Evolutionary conservation across 2,888 invertebrate species (phyloP).

Genomic region (Germaria angustata): DNA sequence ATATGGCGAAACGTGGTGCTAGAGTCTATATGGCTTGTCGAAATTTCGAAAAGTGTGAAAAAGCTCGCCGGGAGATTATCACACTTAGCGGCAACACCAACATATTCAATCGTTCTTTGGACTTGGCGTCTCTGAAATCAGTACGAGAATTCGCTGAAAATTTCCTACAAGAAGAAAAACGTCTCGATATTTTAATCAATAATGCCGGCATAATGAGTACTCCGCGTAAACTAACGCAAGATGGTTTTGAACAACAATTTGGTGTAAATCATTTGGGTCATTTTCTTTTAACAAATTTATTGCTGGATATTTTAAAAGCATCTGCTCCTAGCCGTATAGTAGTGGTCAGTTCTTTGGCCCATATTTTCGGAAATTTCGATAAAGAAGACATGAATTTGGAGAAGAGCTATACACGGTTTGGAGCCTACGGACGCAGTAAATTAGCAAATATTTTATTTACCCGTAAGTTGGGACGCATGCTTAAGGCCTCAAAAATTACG

Average conservation of each 20-base stretch:
- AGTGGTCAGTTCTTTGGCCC: constrained; percentile 87
- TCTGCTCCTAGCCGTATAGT: constrained; percentile 88
- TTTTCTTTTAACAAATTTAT: constrained; percentile 83
- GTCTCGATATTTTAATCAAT: constrained; percentile 82
- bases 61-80: constrained; percentile 86
- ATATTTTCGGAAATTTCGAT: constrained; percentile 84
- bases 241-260: constrained; percentile 83
- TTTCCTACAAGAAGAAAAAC: constrained; percentile 79
- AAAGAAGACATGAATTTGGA: constrained; percentile 88
- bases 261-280: constrained; percentile 84
- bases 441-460: constrained; percentile 89
- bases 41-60: constrained; percentile 88
- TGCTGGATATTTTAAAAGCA: constrained; percentile 81
- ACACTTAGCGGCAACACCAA: constrained; percentile 86
- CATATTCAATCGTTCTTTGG: constrained; percentile 83
- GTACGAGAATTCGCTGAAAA: constrained; percentile 81
- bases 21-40: constrained; percentile 93
- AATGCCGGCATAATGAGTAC: constrained; percentile 82
- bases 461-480: constrained; percentile 83
- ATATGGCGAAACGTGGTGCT: constrained; percentile 87
- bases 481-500: constrained; percentile 83
- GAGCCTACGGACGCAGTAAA: constrained; percentile 89
- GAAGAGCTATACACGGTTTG: constrained; percentile 82
- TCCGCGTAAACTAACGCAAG: constrained; percentile 80
- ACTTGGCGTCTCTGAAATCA: constrained; percentile 81